Base-by-base conservation (phyloP, 2,113 vertebrate genomes). In the Erinaceus europaeus region DNA sequence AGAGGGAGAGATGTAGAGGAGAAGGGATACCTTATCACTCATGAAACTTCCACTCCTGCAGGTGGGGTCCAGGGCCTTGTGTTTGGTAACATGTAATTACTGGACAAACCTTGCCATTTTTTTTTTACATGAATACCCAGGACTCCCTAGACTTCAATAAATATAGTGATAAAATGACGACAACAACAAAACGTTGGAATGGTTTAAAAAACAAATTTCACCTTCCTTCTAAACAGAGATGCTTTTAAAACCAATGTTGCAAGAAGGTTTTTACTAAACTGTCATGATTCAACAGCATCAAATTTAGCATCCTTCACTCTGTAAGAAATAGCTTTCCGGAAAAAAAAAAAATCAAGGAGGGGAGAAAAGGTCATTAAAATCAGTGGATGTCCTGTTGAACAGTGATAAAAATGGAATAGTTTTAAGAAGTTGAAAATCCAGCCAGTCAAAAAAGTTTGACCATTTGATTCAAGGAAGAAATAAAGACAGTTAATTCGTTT, bases 251-350 rank as follows among this genome's bases (percentile, higher is more conserved):
- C 84, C 94, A 94, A 93, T 93, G 76, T 42, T 78, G 53, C 57
- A 93, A 92, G 95, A 94, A 80, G 83, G 80, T 89, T 96, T 96
- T 95, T 90, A 88, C 95, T 90, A 92, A 97, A 92, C 93, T 96
- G 94, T 96, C 96, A 94, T 85, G 90, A 95, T 87, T 94, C 95
- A 95, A 97, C 94, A 96, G 92, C 90, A 95, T 94, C 86, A 90
- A 94, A 96, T 96, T 96, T 95, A 95, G 94, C 85, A 94, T 94
- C 81, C 50, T 75, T 93, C 65, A 80, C 77, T 95, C 90, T 89
- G 44, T 77, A 95, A 96, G 84, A 96, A 95, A 82, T 89, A 92
- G 90, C 93, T 96, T 94, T 96, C 91, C 90, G 34, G 85, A 86
- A 90, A 91, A 94, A 92, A 36, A 57, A 57, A 94, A 92, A 36